A percentile compares a stretch with the other conserved stretches of the same genome.
These are phyloP conservation scores for Porites australiensis DNA, from an alignment of 64 coral and sea anemone species.

Conservation along the genomic window DNA sequence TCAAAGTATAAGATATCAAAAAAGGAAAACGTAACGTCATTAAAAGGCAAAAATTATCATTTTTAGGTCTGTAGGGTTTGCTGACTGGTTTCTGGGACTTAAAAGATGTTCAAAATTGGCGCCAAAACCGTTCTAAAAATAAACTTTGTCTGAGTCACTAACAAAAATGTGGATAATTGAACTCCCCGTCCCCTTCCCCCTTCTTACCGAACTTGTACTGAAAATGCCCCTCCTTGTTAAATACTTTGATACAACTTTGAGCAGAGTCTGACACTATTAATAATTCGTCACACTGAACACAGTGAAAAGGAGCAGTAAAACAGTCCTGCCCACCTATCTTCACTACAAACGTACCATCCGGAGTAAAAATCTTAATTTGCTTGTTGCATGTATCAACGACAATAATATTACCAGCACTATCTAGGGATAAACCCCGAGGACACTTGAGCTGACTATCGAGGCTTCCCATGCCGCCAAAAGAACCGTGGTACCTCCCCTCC, in stretches of 20 bases:
- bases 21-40: no score
- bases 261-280: constrained; percentile 9
- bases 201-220: constrained; percentile 34
- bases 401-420: constrained; percentile 63
- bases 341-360: constrained; percentile 52
- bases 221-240: constrained; percentile 53
- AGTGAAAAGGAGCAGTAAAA: constrained; percentile 55
- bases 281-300: constrained; percentile 36
- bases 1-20: no score
- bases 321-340: constrained; percentile 5
- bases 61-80: no score
- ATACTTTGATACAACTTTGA: constrained; percentile 51
- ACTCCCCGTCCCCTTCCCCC: constrained; percentile 39
- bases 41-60: no score
- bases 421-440: constrained; percentile 36
- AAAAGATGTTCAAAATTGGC: no score
- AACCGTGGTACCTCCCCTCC: no score
- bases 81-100: no score
- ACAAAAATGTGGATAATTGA: constrained; percentile 45
- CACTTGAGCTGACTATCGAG: constrained; percentile 20
- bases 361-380: constrained; percentile 58
- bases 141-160: constrained; percentile 55
- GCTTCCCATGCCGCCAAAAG: constrained; percentile 27
- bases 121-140: no score
- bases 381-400: constrained; percentile 47